Evolutionary conservation across 2,113 vertebrate genomes (phyloP), one percentile per base, ranked within the genome.

Genomic region (Pantherophis guttatus): DNA sequence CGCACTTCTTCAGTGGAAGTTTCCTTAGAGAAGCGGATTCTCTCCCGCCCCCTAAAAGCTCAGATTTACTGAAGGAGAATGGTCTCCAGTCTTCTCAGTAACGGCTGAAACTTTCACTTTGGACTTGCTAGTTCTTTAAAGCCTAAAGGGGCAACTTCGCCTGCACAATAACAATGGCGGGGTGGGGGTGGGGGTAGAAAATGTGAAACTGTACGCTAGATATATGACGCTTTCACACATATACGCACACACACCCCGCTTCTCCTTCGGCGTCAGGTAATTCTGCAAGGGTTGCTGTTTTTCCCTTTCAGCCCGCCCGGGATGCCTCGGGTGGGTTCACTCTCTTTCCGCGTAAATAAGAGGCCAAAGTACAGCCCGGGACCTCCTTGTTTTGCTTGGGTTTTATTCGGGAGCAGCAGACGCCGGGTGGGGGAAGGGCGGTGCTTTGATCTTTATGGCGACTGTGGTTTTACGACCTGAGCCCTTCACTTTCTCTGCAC

Each of bases 141-240:
- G 70, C 70, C 70, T 39, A 19, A 39, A 8, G 33, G 33, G 15
- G 0, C 33, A 39, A 19, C 70, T 81, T 81, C 33, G 15, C 17
- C 17, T 39, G 15, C 17, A 81, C 70, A 19, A 19, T 81, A 81
- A 81, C 70, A 81, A 39, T 39, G 1, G 62, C 0, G 15, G n/a
- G 0, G 15, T 2, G 4, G 0, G 29, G 26, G 26, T 0, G 8
- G 0, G 8, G 1, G 23, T 48, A 29, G 62, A 13, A 17, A 33
- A 81, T 21, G 70, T 19, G 33, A 39, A 81, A 19, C 33, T 8
- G 17, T 3, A 8, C 33, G 70, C 70, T 39, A 81, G 17, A 39
- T 81, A 39, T 19, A 21, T 21, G 17, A 9, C 33, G 33, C 33
- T 21, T 39, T 70, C 65, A n/a, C 29, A 48, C 44, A 48, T 48